A percentile compares a stretch with the other conserved stretches of the same genome.
Conservation (phyloP, 2,113 vertebrate species). For the Hemicordylus capensis region DNA sequence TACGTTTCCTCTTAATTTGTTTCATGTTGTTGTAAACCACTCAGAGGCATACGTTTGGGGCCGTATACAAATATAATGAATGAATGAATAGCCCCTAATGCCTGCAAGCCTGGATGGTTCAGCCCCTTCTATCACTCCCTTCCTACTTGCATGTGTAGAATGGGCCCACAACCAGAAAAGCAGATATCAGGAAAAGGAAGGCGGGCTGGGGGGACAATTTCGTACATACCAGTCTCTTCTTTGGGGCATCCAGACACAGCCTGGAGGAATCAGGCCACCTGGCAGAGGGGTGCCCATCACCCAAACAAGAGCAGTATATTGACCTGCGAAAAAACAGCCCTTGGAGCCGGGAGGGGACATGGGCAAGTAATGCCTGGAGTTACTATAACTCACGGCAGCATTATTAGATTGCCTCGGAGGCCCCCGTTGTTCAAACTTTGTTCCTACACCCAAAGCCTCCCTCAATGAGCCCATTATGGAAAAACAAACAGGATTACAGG, state of each 20-base stretch:
- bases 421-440: neutral
- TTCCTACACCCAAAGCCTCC: neutral
- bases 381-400: neutral
- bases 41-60: too few relatives aligned
- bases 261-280: neutral
- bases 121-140: too few relatives aligned
- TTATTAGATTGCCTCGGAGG: neutral
- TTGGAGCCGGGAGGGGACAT: rapidly evolving
- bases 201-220: neutral
- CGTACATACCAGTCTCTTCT: neutral
- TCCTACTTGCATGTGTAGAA: too few relatives aligned
- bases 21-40: too few relatives aligned
- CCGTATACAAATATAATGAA: too few relatives aligned
- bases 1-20: too few relatives aligned
- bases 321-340: neutral
- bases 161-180: too few relatives aligned
- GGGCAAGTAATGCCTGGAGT: neutral
- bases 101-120: too few relatives aligned
- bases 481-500: neutral
- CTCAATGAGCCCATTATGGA: neutral
- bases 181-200: too few relatives aligned
- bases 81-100: too few relatives aligned
- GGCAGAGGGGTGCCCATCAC: neutral
- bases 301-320: neutral
- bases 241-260: neutral